These are phyloP conservation scores for Megalonaias nervosa DNA, from an alignment of 1,140 invertebrate species.

Conservation along the genomic window DNA sequence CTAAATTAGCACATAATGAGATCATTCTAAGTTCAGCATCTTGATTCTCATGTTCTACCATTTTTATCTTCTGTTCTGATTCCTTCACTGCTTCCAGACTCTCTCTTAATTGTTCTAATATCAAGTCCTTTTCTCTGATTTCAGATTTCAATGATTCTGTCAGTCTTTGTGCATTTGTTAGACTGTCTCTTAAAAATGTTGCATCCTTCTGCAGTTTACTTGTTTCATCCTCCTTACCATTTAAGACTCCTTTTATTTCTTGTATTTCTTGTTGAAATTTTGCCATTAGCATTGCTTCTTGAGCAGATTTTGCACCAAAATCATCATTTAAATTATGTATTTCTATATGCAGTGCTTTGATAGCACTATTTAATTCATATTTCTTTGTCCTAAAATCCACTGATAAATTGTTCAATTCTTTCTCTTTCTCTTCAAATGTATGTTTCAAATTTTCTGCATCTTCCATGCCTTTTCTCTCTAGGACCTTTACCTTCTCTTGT, in stretches of 20 bases:
- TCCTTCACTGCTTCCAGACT: slow-evolving; percentile 20
- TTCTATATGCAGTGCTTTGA: slow-evolving; percentile 24
- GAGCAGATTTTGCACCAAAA: slow-evolving; percentile 13
- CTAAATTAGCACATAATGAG: background rate
- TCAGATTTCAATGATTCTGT: slow-evolving; percentile 31
- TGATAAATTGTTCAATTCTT: no score
- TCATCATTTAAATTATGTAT: slow-evolving; percentile 28
- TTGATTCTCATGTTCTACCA: background rate
- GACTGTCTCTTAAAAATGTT: slow-evolving; percentile 25
- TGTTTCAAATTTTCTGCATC: slow-evolving; percentile 8
- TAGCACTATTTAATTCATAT: slow-evolving; percentile 4
- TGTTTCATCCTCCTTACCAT: slow-evolving; percentile 27
- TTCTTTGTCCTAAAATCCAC: no score
- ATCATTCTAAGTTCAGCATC: background rate
- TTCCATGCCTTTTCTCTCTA: slow-evolving; percentile 2
- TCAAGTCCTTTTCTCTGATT: slow-evolving; percentile 24
- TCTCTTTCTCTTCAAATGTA: no score
- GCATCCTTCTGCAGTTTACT: slow-evolving; percentile 20
- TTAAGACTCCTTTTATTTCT: slow-evolving; percentile 14
- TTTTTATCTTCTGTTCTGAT: slow-evolving; percentile 15
- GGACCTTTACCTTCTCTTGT: slow-evolving; percentile 17
- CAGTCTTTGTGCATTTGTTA: slow-evolving; percentile 33
- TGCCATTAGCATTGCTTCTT: slow-evolving; percentile 27
- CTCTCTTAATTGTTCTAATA: slow-evolving; percentile 16
- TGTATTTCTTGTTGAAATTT: slow-evolving; percentile 28